phyloP scores from a whole-genome alignment of 2,113 vertebrate species.

The Peromyscus leucopus region DNA sequence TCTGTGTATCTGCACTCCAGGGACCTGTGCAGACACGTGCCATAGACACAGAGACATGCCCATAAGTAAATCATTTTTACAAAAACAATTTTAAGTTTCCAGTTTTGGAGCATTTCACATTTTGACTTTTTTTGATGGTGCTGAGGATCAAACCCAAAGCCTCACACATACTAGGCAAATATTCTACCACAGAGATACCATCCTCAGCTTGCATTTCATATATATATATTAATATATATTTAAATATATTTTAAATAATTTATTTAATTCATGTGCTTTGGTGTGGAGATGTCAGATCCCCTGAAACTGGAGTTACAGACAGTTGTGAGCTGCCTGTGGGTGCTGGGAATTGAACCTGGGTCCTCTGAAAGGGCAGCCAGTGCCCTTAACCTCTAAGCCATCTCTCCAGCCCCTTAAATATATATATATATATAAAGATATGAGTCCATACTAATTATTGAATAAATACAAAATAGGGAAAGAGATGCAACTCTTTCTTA shows the following conservation, averaged over 20 bases:
- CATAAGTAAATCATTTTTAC: background rate
- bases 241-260: no score
- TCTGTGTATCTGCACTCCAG: background rate
- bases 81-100: background rate
- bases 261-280: no score
- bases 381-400: no score
- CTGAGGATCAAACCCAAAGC: background rate
- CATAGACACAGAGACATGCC: background rate
- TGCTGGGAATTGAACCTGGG: no score
- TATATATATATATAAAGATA: background rate
- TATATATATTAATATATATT: background rate
- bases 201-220: background rate
- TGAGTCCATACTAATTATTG: background rate
- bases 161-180: background rate
- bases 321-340: no score
- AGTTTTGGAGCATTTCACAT: background rate
- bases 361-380: no score
- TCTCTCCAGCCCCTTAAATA: no score
- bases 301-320: no score
- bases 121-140: background rate
- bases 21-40: background rate
- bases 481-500: background rate
- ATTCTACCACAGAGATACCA: background rate
- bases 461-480: slow-evolving; percentile 23
- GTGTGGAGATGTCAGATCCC: no score